phyloP scores from a whole-genome alignment of 2,888 invertebrate species.

The Platycheirus albimanus region DNA sequence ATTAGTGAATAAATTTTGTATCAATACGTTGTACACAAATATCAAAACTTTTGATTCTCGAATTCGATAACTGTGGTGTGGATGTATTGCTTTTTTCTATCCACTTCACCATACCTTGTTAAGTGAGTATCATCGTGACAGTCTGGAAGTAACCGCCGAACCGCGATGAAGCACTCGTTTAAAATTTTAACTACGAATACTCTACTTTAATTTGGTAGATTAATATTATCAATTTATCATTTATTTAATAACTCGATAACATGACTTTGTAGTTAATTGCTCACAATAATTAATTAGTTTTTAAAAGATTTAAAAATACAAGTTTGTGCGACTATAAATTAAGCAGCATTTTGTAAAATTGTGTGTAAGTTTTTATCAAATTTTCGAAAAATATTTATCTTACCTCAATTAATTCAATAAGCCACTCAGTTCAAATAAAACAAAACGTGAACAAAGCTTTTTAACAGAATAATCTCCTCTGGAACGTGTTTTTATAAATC shows the following conservation, averaged over 20 bases:
- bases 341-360: no score
- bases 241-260: no score
- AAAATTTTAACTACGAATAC: slow-evolving; percentile 4
- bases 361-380: no score
- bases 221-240: not conserved
- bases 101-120: not conserved
- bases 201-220: not conserved
- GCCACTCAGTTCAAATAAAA: not conserved
- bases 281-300: no score
- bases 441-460: not conserved
- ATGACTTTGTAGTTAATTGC: no score
- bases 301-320: no score
- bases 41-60: slow-evolving; percentile 1
- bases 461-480: not conserved
- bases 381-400: no score
- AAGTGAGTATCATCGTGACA: slow-evolving; percentile 30
- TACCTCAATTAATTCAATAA: no score
- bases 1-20: slow-evolving; percentile 2
- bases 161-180: slow-evolving; percentile 31
- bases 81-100: not conserved
- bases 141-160: slow-evolving; percentile 37
- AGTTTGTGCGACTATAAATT: no score
- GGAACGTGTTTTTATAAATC: not conserved
- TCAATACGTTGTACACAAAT: not conserved
- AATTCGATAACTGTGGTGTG: not conserved